Evolutionary conservation across 2,888 invertebrate genomes (phyloP).

Genomic region (Lottia gigantea): DNA sequence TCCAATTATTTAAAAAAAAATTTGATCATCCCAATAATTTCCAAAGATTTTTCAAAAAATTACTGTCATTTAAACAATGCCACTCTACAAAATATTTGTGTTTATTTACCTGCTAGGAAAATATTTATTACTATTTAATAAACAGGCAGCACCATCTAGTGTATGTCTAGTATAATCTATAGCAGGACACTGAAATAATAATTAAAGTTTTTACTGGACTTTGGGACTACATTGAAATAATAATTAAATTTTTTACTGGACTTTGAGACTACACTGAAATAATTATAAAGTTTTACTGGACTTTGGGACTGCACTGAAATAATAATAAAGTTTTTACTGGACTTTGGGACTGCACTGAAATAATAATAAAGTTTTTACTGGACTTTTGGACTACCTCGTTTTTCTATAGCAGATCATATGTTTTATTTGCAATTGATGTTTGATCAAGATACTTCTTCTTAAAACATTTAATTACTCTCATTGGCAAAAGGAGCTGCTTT

Average conservation of each 20-base stretch:
- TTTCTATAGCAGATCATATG: too few relatives aligned
- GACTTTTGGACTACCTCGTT: conserved; percentile 70
- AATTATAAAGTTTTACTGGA: conserved; percentile 3
- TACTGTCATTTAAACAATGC: too few relatives aligned
- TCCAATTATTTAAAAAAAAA: too few relatives aligned
- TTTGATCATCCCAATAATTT: too few relatives aligned
- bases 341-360: conserved; percentile 73
- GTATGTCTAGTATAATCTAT: conserved; percentile 99
- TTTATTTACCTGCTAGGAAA: conserved; percentile 85
- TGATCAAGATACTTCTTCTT: too few relatives aligned
- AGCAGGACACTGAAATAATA: conserved; percentile 83
- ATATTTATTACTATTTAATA: conserved; percentile 99
- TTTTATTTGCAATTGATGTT: too few relatives aligned
- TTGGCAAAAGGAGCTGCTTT: too few relatives aligned
- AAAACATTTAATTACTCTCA: too few relatives aligned
- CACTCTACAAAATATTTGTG: not conserved
- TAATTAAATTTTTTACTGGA: conserved; percentile 2
- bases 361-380: conserved; percentile 8
- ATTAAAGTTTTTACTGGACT: not conserved
- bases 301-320: conserved; percentile 73
- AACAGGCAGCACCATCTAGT: conserved; percentile 96
- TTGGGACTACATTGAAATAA: conserved; percentile 73
- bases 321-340: conserved; percentile 6
- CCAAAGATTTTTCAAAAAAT: too few relatives aligned
- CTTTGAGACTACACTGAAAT: conserved; percentile 73